Evolutionary conservation across 1,140 invertebrate genomes (phyloP).

Genomic region (Drosophila ambigua): DNA sequence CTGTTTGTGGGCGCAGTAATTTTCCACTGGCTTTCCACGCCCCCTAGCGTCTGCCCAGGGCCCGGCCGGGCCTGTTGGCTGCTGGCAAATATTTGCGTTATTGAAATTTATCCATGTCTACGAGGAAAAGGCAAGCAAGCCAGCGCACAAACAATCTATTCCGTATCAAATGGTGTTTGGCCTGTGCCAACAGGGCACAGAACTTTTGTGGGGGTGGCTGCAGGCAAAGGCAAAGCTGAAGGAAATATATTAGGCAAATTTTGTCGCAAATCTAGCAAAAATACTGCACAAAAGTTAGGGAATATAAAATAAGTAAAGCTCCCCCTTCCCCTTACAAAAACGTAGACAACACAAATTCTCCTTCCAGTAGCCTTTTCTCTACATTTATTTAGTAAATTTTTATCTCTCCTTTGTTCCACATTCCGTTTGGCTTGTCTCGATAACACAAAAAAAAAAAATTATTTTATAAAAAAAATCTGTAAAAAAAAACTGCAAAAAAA

Average conservation of each 20-base stretch:
- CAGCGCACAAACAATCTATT: conserved; percentile 37
- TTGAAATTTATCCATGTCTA: conserved; percentile 45
- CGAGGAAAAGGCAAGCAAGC: conserved; percentile 30
- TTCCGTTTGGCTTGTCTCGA: conserved; percentile 48
- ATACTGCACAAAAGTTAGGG: no score
- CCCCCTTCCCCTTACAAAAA: no score
- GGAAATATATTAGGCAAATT: conserved; percentile 11
- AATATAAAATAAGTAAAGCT: no score
- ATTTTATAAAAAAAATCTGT: conserved; percentile 17
- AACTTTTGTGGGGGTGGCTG: conserved; percentile 13
- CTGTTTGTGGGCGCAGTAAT: conserved; percentile 3
- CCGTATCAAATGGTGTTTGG: conserved; percentile 37
- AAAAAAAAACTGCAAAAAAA: conserved; percentile 6
- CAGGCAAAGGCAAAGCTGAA: conserved; percentile 2
- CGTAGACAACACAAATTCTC: no score
- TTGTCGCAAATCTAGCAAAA: background rate
- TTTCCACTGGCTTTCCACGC: conserved; percentile 10
- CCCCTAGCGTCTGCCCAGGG: no score
- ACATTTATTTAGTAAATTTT: background rate
- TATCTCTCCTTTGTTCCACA: background rate
- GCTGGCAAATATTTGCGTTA: conserved; percentile 38
- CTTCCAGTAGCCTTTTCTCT: no score
- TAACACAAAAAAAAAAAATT: conserved; percentile 14
- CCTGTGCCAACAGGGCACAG: conserved; percentile 6
- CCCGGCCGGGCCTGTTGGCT: conserved; percentile 18